A percentile compares a stretch with the other conserved stretches of the same genome.
Evolutionary conservation across 2,797 vertebrate genomes (phyloP).

Genomic region (Phoebastria nigripes): DNA sequence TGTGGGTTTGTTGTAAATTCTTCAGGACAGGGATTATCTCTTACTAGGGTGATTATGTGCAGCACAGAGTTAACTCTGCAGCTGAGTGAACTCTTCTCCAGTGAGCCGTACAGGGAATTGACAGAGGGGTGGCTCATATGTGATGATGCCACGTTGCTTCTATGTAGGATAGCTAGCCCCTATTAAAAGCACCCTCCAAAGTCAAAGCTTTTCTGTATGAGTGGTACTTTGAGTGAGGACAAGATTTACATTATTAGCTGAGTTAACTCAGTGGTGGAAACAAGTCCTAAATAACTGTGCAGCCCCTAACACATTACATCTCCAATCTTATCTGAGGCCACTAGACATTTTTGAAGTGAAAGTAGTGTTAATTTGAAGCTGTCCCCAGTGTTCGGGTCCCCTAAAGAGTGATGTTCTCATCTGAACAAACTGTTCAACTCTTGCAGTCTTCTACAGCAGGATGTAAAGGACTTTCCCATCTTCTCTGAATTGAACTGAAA

Average conservation of each 20-base stretch:
- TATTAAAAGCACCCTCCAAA: background rate
- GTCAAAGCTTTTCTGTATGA: background rate
- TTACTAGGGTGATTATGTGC: background rate
- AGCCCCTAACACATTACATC: background rate
- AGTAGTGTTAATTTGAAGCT: background rate
- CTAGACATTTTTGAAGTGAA: background rate
- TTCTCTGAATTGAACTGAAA: background rate
- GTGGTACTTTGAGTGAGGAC: background rate
- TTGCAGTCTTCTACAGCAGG: background rate
- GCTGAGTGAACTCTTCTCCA: background rate
- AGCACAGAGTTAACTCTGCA: background rate
- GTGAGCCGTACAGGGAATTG: background rate
- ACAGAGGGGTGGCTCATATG: background rate
- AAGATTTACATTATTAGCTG: fast-evolving
- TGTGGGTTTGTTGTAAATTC: background rate
- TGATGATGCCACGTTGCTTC: background rate
- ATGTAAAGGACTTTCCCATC: background rate
- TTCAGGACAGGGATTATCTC: background rate
- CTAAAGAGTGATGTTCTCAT: background rate
- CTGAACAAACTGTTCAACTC: background rate
- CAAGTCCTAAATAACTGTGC: background rate
- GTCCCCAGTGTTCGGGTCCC: background rate
- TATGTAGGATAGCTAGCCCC: background rate
- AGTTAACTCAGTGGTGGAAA: background rate
- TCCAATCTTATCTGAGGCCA: background rate